These are phyloP conservation scores for Semicossyphus pulcher DNA, from an alignment of 2,113 vertebrate genomes.

Conservation along the genomic window DNA sequence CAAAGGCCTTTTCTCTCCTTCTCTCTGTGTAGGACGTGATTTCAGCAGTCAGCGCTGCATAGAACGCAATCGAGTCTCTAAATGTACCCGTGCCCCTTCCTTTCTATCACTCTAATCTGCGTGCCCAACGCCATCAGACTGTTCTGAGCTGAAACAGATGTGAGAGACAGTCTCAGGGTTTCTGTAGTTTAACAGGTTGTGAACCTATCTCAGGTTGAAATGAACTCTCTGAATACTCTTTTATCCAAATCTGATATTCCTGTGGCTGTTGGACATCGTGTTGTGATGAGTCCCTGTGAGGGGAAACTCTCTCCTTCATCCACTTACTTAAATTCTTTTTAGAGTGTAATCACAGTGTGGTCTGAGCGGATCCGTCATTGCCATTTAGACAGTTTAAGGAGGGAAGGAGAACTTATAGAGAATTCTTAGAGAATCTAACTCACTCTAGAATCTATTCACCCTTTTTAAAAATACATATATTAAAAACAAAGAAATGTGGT, in stretches of 20 bases:
- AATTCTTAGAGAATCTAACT: too few relatives aligned
- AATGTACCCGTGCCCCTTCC: constrained; percentile 44
- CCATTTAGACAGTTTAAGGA: constrained; percentile 21
- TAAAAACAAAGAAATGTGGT: background rate
- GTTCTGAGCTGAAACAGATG: constrained; percentile 46
- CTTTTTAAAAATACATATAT: background rate
- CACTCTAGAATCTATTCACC: too few relatives aligned
- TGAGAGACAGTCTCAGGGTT: constrained; percentile 26
- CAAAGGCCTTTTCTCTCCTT: constrained; percentile 54
- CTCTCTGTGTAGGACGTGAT: constrained; percentile 52
- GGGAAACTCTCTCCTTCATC: constrained; percentile 23
- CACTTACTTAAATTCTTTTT: constrained; percentile 56
- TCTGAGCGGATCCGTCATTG: constrained; percentile 12
- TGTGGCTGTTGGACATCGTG: constrained; percentile 40
- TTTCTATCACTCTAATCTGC: constrained; percentile 54
- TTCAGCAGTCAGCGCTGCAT: constrained; percentile 44
- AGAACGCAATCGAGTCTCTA: constrained; percentile 54
- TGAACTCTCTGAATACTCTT: constrained; percentile 50
- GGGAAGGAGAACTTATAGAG: constrained; percentile 16
- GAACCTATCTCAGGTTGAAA: constrained; percentile 45
- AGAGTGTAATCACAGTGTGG: constrained; percentile 51
- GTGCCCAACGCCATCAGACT: constrained; percentile 52
- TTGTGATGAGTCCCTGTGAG: constrained; percentile 32
- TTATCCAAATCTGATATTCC: constrained; percentile 48
- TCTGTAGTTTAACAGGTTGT: constrained; percentile 42